phyloP scores from a whole-genome alignment of 2,888 invertebrate species.

The Mystacides longicornis region DNA sequence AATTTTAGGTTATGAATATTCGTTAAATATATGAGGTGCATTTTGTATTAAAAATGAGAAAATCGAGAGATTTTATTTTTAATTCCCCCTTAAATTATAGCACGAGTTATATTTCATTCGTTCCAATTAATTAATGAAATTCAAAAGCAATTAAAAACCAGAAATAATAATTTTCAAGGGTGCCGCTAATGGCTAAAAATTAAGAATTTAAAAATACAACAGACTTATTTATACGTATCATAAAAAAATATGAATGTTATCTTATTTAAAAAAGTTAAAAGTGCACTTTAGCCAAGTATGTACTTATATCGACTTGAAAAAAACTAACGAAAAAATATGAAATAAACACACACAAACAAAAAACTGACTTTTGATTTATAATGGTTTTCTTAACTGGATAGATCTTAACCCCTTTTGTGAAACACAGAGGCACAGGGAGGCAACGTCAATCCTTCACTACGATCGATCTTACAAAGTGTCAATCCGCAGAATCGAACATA shows the following conservation, averaged over 20 bases:
- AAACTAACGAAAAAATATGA: background rate
- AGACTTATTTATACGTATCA: background rate
- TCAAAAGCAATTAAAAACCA: constrained; percentile 24
- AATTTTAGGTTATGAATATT: no score
- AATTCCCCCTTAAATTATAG: constrained; percentile 8
- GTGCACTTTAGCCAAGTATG: background rate
- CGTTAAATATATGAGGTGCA: no score
- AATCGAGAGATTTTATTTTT: no score
- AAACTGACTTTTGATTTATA: no score
- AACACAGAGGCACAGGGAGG: no score
- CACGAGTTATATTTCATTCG: constrained; percentile 8
- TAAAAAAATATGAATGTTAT: background rate
- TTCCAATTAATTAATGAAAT: constrained; percentile 24
- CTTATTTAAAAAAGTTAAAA: no score
- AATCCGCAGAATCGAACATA: no score
- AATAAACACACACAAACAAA: background rate
- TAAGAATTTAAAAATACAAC: background rate
- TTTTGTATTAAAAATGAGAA: no score
- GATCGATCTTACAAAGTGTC: no score
- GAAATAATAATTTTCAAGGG: constrained; percentile 9
- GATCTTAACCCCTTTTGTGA: no score
- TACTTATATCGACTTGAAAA: background rate
- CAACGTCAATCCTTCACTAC: no score
- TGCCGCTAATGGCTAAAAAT: background rate
- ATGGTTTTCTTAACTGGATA: no score